phyloP scores from a whole-genome alignment of 2,113 vertebrate species.

The Pelobates fuscus region DNA sequence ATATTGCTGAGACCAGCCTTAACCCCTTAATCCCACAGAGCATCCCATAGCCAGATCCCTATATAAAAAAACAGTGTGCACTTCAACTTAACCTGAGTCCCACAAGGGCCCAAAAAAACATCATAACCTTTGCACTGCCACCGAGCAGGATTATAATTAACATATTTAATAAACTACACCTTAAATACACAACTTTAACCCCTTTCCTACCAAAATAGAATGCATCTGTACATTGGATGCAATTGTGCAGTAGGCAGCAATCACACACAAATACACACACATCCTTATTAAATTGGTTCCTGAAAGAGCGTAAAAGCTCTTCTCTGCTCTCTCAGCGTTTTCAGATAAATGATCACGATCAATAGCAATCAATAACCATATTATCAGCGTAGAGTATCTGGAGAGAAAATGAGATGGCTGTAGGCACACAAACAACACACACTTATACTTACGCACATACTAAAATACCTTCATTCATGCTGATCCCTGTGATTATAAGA shows the following conservation, averaged over 20 bases:
- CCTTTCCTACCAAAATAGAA: neutral
- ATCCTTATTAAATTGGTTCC: neutral
- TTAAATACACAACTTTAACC: neutral
- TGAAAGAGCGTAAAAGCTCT: constrained; percentile 23
- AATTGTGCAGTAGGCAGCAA: neutral
- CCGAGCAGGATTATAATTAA: neutral
- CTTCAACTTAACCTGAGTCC: neutral
- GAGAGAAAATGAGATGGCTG: neutral
- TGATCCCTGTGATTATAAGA: neutral
- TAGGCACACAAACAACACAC: neutral
- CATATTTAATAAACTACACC: neutral
- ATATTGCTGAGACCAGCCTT: constrained; percentile 45
- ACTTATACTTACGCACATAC: neutral
- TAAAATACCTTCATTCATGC: neutral
- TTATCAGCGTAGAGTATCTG: constrained; percentile 32
- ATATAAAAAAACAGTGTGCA: neutral
- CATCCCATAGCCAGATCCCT: neutral
- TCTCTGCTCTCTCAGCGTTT: constrained; percentile 35
- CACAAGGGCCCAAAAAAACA: neutral
- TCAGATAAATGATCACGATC: constrained; percentile 38
- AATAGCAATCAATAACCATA: constrained; percentile 42
- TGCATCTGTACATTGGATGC: neutral
- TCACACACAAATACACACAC: neutral
- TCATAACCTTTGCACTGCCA: neutral
- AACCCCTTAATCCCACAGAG: constrained; percentile 30